Evolutionary conservation across 2,797 vertebrate species (phyloP), one percentile per base, ranked within the genome.

Genomic region (Sardinella longiceps): DNA sequence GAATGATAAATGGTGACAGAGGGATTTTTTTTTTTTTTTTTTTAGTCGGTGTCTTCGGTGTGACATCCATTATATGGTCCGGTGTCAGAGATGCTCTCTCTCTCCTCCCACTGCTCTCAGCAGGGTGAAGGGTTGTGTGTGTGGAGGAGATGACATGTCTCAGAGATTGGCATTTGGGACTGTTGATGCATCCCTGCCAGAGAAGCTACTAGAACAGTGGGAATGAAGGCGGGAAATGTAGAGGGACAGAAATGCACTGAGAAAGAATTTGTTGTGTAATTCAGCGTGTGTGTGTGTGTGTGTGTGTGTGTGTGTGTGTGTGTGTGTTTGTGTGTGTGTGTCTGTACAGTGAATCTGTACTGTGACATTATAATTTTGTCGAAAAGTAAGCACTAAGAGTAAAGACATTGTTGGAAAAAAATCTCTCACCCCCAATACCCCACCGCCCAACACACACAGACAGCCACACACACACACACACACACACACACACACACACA

Each of bases 1-100:
- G 91, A 92, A 90, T 95, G 94, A 95, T 94, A 88, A 95, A 95
- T 95, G 92, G 87, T 84, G 82, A 90, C 89, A 80, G 33, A 33
- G 85, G 84, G 83, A 5, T 28, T 86, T 87, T 87, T 88, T 85
- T 77, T 82, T 83, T 18, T 37, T 85, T 85, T 90, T 92, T 90
- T 85, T 87, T 86, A 86, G 88, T 87, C 80, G 5, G 70, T 85
- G 84, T 87, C 51, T 93, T 91, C 87, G 1, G 85, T 90, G 86
- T 90, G 92, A 89, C 89, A 92, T 91, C 91, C 89, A 90, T 93
- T 94, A 93, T 90, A 88, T 88, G 86, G 51, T 88, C 88, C 87
- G 89, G 80, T 86, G 86, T 85, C 83, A 82, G 84, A 48, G 87
- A 90, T 39, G 14, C 63, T 30, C 25, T 66, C 60, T n/a, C n/a